A percentile compares a stretch with the other conserved stretches of the same genome.
phyloP scores from a whole-genome alignment of 2,888 invertebrate species.

The Eurois occulta region DNA sequence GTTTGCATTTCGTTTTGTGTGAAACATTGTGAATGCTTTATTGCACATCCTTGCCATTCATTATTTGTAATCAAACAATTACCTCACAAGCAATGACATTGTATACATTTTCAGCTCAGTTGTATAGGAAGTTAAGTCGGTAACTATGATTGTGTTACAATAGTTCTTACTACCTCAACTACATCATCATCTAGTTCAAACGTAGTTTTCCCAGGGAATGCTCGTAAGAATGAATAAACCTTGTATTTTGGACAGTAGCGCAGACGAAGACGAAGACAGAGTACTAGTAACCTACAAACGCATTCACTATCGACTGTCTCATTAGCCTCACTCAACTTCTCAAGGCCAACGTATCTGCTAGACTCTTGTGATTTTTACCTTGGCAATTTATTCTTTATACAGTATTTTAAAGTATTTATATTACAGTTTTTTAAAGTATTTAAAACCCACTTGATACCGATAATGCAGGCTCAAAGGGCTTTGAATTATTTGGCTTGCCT shows the following conservation, averaged over 20 bases:
- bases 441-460: conserved; percentile 12
- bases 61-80: conserved; percentile 1
- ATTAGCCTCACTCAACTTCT: background rate
- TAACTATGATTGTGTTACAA: conserved; percentile 4
- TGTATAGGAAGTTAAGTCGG: conserved; percentile 4
- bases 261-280: background rate
- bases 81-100: background rate
- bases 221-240: background rate
- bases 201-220: background rate
- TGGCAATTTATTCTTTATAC: conserved; percentile 20
- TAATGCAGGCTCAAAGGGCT: background rate
- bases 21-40: conserved; percentile 16
- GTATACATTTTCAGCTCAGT: background rate
- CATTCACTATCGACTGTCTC: conserved; percentile 17
- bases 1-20: background rate
- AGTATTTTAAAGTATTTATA: conserved; percentile 21
- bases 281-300: conserved; percentile 1
- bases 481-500: background rate
- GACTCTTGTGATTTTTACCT: conserved; percentile 2
- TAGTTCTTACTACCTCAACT: background rate
- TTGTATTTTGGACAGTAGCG: background rate
- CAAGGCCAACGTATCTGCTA: conserved; percentile 36
- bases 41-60: conserved; percentile 25
- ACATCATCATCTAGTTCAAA: conserved; percentile 24
- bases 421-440: conserved; percentile 26